Percentiles rank a stretch among this genome's conserved stretches.
These are phyloP conservation scores for Zalophus californianus DNA, from an alignment of 2,797 vertebrate genomes.

Conservation along the genomic window DNA sequence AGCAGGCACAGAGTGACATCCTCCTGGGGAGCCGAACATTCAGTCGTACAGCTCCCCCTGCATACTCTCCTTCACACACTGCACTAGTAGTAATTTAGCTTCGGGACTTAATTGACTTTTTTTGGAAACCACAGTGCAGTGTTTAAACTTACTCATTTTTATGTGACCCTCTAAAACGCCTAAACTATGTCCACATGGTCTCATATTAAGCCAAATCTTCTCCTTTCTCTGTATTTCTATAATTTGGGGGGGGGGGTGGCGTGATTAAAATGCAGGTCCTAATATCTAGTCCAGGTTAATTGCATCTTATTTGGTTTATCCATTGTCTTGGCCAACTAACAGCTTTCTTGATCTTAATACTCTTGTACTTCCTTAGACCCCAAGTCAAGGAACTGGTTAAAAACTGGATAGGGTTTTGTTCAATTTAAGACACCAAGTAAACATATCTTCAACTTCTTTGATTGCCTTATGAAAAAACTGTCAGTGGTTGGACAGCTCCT, in stretches of 20 bases:
- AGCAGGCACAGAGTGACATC: background rate
- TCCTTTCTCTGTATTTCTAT: background rate
- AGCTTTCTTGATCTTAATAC: background rate
- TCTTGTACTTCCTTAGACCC: background rate
- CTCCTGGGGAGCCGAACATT: fast-evolving
- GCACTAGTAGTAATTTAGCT: no score
- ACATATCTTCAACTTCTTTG: background rate
- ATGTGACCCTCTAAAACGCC: background rate
- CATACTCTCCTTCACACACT: background rate
- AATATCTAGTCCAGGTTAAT: background rate
- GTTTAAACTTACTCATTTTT: background rate
- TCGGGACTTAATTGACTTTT: background rate
- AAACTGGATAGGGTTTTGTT: background rate
- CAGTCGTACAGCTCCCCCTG: no score
- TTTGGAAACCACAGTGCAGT: background rate
- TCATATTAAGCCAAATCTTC: background rate
- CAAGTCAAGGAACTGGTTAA: background rate
- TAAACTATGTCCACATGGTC: background rate
- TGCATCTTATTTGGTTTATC: background rate
- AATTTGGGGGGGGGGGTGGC: no score
- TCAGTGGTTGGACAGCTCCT: no score
- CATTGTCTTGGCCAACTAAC: background rate
- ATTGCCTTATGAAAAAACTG: fast-evolving
- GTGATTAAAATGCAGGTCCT: background rate
- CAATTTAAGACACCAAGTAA: background rate